Percentiles rank a stretch among this genome's conserved stretches.
These are phyloP conservation scores for Eumacrocentrus americanus DNA, from an alignment of 2,888 invertebrate genomes.

Conservation along the genomic window DNA sequence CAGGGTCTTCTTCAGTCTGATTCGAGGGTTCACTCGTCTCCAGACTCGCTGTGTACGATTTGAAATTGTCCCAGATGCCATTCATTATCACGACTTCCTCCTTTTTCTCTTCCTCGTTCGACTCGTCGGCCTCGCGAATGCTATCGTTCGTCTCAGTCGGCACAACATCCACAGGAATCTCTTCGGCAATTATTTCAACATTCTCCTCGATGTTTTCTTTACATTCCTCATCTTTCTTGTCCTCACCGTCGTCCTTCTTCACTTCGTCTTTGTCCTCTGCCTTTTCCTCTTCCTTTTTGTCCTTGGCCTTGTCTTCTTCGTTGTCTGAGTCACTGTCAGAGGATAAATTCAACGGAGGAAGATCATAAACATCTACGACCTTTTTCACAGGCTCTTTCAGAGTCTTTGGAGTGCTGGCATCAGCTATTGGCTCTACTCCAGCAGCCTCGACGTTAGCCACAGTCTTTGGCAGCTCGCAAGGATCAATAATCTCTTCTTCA, in stretches of 20 bases:
- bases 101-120: conserved; percentile 60
- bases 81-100: conserved; percentile 70
- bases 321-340: conserved; percentile 84
- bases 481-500: conserved; percentile 32
- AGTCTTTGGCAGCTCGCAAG: conserved; percentile 42
- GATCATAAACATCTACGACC: conserved; percentile 71
- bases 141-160: not conserved
- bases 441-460: conserved; percentile 28
- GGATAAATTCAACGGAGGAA: conserved; percentile 79
- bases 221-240: conserved; percentile 29
- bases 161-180: not conserved
- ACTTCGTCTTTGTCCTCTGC: conserved; percentile 42
- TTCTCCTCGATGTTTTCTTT: conserved; percentile 32
- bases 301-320: conserved; percentile 58
- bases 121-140: conserved; percentile 33
- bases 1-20: conserved; percentile 33
- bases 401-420: conserved; percentile 40
- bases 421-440: conserved; percentile 29
- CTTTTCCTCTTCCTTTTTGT: conserved; percentile 41
- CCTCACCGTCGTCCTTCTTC: conserved; percentile 6
- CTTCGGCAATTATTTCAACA: conserved; percentile 39
- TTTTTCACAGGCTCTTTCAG: conserved; percentile 58
- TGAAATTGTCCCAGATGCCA: conserved; percentile 79
- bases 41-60: conserved; percentile 74
- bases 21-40: conserved; percentile 52